Base-by-base conservation (phyloP, 2,797 vertebrate genomes). In the Lagodon rhomboides region DNA sequence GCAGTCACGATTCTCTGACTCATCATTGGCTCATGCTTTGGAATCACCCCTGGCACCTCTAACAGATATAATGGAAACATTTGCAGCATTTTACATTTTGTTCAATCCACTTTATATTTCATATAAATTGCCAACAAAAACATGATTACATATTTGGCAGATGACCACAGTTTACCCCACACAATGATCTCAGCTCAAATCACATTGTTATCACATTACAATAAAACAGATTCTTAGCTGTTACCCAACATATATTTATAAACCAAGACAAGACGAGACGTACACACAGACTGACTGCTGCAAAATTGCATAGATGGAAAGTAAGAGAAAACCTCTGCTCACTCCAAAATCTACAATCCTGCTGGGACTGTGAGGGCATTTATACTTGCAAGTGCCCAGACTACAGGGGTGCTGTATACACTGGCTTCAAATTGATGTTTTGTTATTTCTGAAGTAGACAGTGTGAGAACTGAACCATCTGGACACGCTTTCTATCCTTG, bases 401-500 rank as follows among this genome's bases (percentile, higher is more conserved):
- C 56, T 11, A 23, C 43, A 54, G 43, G 15, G 46, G 5, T 30
- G 3, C 23, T 53, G 3, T 22, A 12, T 25, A 17, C 41, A 22
- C 7, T n/a, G 38, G 30, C 30, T 75, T 58, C 12, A 64, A 5
- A 69, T 62, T 66, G 34, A 2, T 17, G 9, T n/a, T 69, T 65
- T 59, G 3, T 77, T 74, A 4, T 77, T 64, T 47, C 65, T 25
- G 38, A 66, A 30, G 49, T 43, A n/a, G 5, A 74, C 43, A 3
- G 46, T 80, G 67, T 84, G 68, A 75, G 66, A 87, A 58, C 71
- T 64, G 60, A 53, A 56, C 84, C 87, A 88, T 87, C 83, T 90
- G 87, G 71, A 65, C 68, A 67, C 66, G 66, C 69, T 79, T 78
- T 77, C 63, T 77, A 54, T 79, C 79, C 61, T 77, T 77, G 82